These are phyloP conservation scores for Otolemur garnettii DNA, from an alignment of 2,113 vertebrate genomes.

Conservation along the genomic window DNA sequence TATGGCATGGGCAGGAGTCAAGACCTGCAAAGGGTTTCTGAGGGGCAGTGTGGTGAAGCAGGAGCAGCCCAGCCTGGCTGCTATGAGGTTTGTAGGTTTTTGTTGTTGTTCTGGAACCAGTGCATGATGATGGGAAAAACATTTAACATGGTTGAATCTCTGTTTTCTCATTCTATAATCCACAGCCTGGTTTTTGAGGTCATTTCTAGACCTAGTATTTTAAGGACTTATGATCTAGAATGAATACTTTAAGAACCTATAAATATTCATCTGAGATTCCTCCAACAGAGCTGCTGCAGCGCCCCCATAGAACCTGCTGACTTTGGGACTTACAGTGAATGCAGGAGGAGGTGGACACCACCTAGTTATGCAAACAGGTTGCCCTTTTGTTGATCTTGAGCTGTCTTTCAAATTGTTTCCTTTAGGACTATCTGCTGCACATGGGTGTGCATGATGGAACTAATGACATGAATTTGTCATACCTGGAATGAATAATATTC, in stretches of 20 bases:
- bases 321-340: not conserved
- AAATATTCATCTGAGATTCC: not conserved
- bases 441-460: not conserved
- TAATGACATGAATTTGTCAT: not conserved
- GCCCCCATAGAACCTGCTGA: not conserved
- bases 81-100: not conserved
- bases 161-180: not conserved
- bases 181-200: not conserved
- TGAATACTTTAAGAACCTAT: not conserved
- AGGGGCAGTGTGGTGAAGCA: not conserved
- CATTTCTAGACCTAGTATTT: not conserved
- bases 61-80: not conserved
- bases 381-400: not conserved
- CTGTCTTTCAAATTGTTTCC: not conserved
- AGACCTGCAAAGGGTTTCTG: not conserved
- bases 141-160: not conserved
- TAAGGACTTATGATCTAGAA: not conserved
- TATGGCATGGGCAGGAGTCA: no score
- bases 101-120: not conserved
- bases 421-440: not conserved
- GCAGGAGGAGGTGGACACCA: not conserved
- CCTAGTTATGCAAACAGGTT: not conserved
- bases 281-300: not conserved
- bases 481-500: not conserved
- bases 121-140: not conserved